phyloP scores from a whole-genome alignment of 2,888 invertebrate genomes.

The Lithodes maja region DNA sequence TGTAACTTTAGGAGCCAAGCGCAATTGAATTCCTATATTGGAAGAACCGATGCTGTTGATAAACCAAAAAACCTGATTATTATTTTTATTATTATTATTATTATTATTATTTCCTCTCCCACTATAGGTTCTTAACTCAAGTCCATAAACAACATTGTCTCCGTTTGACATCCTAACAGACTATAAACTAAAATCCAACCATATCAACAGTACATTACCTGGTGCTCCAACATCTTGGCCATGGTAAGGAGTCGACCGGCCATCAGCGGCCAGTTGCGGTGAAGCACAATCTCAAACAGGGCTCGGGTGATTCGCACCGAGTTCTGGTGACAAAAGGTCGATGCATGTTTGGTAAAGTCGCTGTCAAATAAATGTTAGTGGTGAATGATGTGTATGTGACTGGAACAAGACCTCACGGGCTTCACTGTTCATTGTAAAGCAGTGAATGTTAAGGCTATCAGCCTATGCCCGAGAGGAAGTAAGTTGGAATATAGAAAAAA shows the following conservation, averaged over 20 bases:
- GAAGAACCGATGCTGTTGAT: too few species aligned
- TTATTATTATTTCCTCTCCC: background rate
- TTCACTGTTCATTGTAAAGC: too few species aligned
- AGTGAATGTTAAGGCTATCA: too few species aligned
- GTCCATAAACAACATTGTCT: background rate
- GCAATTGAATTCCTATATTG: too few species aligned
- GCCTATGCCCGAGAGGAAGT: too few species aligned
- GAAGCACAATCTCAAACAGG: slow-evolving; percentile 93
- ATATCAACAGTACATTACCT: slow-evolving; percentile 73
- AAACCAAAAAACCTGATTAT: background rate
- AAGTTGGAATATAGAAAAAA: too few species aligned
- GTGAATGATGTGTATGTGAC: too few species aligned
- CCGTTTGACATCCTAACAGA: too few species aligned
- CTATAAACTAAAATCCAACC: too few species aligned
- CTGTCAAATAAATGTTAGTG: too few species aligned
- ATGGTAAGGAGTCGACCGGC: slow-evolving; percentile 89
- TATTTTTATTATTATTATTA: background rate
- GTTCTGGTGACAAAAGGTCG: slow-evolving; percentile 79
- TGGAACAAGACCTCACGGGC: too few species aligned
- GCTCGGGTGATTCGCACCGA: slow-evolving; percentile 92
- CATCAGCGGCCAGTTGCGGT: slow-evolving; percentile 92
- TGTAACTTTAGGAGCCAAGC: too few species aligned
- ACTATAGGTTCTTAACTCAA: background rate
- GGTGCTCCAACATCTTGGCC: slow-evolving; percentile 94
- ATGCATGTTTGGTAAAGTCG: background rate